Evolutionary conservation across 2,888 invertebrate genomes (phyloP), one percentile per base, ranked within the genome.

Genomic region (Cheilosia urbana): DNA sequence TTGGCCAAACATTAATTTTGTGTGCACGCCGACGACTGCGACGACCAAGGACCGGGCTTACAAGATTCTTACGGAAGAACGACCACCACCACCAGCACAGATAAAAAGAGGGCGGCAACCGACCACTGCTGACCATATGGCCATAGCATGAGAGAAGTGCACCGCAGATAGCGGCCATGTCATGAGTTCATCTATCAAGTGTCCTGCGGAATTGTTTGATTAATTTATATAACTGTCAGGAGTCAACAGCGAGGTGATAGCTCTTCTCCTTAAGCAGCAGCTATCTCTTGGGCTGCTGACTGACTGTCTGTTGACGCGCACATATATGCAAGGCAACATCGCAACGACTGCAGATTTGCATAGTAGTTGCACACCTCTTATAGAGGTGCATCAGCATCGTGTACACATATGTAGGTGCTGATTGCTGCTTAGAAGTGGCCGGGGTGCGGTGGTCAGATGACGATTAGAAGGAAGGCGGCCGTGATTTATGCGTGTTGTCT

Each of bases 161-260:
- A 66, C 60, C 42, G 55, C 49, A 75, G 73, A 77, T 87, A 85
- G 80, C 76, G 66, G 68, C 77, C 80, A 87, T 87, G 87, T 88
- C 88, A 88, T 80, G 87, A 88, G 88, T 88, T 88, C 88, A 88
- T 88, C 88, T 87, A 88, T 88, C 88, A 88, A 87, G 77, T 87
- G 87, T 88, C 87, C 87, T 82, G 82, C 76, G 73, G 77, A 81
- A 87, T 83, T 81, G 84, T 79, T 87, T 88, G 88, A 88, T 88
- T 88, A 87, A 88, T 88, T 88, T 88, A 88, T 88, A 85, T 88
- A 80, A 87, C 82, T 88, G 88, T 87, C 87, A 87, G 71, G 81
- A 87, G 76, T 81, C 80, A 72, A 75, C 80, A 77, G 49, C 57
- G 40, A 66, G 82, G 84, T 82, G 87, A 84, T 87, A 84, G 87